Base-by-base conservation (phyloP, 1,140 invertebrate species). In the Hormaphis cornu region DNA sequence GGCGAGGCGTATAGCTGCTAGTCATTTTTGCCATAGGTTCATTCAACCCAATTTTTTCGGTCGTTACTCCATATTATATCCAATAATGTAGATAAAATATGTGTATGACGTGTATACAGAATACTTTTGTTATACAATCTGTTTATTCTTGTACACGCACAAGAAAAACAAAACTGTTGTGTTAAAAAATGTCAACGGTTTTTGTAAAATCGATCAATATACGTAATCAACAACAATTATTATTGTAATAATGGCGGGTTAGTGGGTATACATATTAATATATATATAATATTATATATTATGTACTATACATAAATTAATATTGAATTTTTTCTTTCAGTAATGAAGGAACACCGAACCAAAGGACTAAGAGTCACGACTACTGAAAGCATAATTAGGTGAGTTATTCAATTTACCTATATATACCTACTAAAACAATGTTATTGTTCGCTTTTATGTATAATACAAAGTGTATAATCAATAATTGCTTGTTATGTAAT, bases 271-370 rank as follows among this genome's bases (percentile, higher is more conserved):
- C n/a, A n/a, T n/a, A n/a, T n/a, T n/a, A n/a, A n/a, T n/a, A n/a
- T n/a, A n/a, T n/a, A n/a, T n/a, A n/a, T n/a, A n/a, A n/a, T n/a
- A n/a, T n/a, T n/a, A n/a, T n/a, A n/a, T n/a, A n/a, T n/a, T n/a
- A n/a, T n/a, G n/a, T n/a, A n/a, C n/a, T n/a, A n/a, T n/a, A n/a
- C n/a, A n/a, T n/a, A n/a, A n/a, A n/a, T n/a, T n/a, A n/a, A n/a
- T n/a, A n/a, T n/a, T n/a, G n/a, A n/a, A 18, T 52, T 40, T 24
- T 26, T 18, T 20, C 35, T 37, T 52, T 33, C 5, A 70, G 70
- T 56, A 28, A 71, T 71, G 70, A 71, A 71, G 50, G 70, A 69
- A 69, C 70, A 71, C 22, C 40, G 70, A 53, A 71, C 61, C 18
- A 71, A 71, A 69, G 70, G 58, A 37, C 48, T 71, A 44, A 66